Base-by-base conservation (phyloP, 2,113 vertebrate species). In the Pica pica region DNA sequence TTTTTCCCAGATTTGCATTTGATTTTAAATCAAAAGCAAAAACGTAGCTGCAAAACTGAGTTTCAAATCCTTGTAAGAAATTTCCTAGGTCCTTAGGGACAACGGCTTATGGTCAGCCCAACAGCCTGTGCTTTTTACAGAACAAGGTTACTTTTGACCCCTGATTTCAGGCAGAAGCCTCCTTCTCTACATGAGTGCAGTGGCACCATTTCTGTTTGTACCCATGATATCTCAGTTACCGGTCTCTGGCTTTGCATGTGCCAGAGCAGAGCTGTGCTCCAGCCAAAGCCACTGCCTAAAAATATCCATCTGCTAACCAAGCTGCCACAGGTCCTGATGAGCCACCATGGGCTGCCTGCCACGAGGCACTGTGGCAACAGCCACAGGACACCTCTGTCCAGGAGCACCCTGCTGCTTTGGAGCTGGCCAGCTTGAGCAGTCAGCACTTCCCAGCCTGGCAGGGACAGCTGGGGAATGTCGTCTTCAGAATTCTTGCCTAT, bases 41-140 rank as follows among this genome's bases (percentile, higher is more conserved):
- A 87, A 70, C 24, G 35, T 53, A 65, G 41, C 55, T 55, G 63
- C 59, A 83, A 95, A 94, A 92, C 50, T 17, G 89, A 64, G 33
- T 86, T 95, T 76, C 35, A 77, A 31, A 92, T 74, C 50, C 26
- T 35, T 65, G 39, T 0, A 74, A 39, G 63, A 93, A 59, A 23
- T 86, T 80, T 74, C 65, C 21, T 42, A 57, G n/a, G 35, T 80
- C 69, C 67, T 83, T 61, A n/a, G 67, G 73, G 61, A 65, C 53
- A 75, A 68, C 16, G 46, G n/a, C 16, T 69, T 92, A 69, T 4
- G 37, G 42, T 50, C 46, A 88, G 53, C 30, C 44, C 60, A 31
- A 41, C 13, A 52, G 57, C 23, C 53, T 61, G 26, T 27, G 37
- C 22, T 79, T 91, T 76, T 65, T 30, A 21, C 8, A 27, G 53